phyloP scores from a whole-genome alignment of 2,113 vertebrate genomes.

The Sebastes schlegelii region DNA sequence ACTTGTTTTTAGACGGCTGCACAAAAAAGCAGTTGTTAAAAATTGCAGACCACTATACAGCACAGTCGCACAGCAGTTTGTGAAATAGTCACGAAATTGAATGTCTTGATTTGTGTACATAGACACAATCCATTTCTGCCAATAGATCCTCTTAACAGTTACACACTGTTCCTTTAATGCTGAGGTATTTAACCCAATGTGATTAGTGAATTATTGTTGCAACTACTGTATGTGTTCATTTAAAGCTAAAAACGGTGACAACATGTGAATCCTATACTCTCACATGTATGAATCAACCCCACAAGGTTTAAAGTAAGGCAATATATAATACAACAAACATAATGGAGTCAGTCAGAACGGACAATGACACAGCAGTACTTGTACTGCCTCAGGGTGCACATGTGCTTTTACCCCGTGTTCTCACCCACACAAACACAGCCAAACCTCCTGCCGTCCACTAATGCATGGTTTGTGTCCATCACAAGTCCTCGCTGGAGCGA shows the following conservation, averaged over 20 bases:
- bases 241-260: neutral
- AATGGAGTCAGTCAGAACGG: slow-evolving; percentile 5
- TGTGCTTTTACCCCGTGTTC: slow-evolving; percentile 2
- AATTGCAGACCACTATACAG: too few relatives aligned
- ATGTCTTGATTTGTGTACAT: too few relatives aligned
- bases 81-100: too few relatives aligned
- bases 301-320: neutral
- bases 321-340: neutral
- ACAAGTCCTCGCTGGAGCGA: slow-evolving; percentile 3
- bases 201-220: neutral
- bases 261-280: neutral
- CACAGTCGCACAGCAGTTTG: too few relatives aligned
- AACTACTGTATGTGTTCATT: neutral
- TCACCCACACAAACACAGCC: slow-evolving; percentile 19
- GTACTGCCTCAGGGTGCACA: slow-evolving; percentile 10
- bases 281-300: neutral
- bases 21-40: neutral
- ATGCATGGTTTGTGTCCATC: slow-evolving; percentile 45
- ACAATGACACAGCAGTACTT: neutral
- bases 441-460: slow-evolving; percentile 24
- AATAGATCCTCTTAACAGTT: too few relatives aligned
- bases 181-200: neutral
- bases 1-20: too few relatives aligned
- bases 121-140: too few relatives aligned
- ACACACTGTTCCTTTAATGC: neutral